Conservation (phyloP, 2,113 vertebrate genomes). For the Mirza zaza region DNA sequence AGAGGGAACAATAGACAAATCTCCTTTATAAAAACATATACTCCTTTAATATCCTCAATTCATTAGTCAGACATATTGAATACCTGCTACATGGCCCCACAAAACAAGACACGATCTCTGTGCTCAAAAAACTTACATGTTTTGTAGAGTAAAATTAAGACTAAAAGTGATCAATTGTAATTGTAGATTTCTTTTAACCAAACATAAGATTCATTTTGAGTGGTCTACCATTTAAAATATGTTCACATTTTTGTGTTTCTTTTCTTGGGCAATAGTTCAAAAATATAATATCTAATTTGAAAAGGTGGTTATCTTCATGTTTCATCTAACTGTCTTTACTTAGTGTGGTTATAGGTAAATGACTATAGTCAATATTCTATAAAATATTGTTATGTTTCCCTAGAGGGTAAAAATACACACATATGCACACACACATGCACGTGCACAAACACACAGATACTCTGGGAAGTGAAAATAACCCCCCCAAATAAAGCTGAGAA, state of each 20-base stretch:
- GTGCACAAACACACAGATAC: neutral
- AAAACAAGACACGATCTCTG: neutral
- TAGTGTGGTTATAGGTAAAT: neutral
- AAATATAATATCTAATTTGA: neutral
- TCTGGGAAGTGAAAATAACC: neutral
- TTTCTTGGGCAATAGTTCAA: neutral
- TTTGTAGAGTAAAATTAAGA: neutral
- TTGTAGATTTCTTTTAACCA: neutral
- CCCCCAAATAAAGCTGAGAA: conserved; percentile 54
- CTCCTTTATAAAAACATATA: neutral
- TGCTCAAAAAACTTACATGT: neutral
- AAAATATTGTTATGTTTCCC: neutral
- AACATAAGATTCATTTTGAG: conserved; percentile 1
- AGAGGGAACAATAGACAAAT: neutral
- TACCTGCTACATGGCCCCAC: neutral
- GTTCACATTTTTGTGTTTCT: neutral
- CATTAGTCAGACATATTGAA: neutral
- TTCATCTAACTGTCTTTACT: neutral
- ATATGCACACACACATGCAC: rapidly evolving
- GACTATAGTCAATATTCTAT: neutral
- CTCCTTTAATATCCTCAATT: neutral
- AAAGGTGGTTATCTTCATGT: neutral
- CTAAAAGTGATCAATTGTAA: neutral
- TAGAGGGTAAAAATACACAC: neutral
- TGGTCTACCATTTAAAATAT: neutral